Conservation (phyloP, 2,797 vertebrate species). For the Pangasius mekongensis region DNA sequence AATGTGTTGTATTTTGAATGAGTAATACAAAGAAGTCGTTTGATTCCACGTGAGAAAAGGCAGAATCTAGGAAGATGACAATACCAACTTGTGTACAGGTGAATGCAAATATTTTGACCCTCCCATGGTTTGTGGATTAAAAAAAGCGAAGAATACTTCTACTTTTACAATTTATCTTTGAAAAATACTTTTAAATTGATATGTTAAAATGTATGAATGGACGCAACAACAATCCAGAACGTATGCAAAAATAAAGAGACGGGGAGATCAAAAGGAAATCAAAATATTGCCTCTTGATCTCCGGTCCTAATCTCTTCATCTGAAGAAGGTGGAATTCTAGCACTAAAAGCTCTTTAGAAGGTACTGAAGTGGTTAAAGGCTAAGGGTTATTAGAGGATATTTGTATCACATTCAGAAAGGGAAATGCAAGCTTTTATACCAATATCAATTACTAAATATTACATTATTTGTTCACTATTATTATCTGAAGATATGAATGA, state of each 20-base stretch:
- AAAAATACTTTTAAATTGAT: background rate
- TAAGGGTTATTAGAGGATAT: background rate
- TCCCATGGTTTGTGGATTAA: background rate
- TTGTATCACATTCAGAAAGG: background rate
- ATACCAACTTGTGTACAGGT: background rate
- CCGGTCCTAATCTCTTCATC: background rate
- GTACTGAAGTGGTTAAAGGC: background rate
- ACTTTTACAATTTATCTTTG: background rate
- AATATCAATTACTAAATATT: background rate
- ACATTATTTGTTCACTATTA: background rate
- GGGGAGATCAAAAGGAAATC: background rate
- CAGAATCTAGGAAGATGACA: background rate
- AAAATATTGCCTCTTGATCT: background rate
- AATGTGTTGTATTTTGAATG: background rate
- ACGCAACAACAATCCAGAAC: background rate
- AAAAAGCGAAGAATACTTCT: background rate
- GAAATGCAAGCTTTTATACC: background rate
- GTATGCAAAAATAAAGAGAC: background rate
- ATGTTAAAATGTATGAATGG: background rate
- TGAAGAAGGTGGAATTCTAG: background rate
- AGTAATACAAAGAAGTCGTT: background rate
- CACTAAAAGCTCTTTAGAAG: background rate
- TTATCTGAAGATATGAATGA: background rate
- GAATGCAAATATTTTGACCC: background rate
- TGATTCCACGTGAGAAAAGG: background rate